Evolutionary conservation across 2,113 vertebrate species (phyloP).

Genomic region (Ovis canadensis): DNA sequence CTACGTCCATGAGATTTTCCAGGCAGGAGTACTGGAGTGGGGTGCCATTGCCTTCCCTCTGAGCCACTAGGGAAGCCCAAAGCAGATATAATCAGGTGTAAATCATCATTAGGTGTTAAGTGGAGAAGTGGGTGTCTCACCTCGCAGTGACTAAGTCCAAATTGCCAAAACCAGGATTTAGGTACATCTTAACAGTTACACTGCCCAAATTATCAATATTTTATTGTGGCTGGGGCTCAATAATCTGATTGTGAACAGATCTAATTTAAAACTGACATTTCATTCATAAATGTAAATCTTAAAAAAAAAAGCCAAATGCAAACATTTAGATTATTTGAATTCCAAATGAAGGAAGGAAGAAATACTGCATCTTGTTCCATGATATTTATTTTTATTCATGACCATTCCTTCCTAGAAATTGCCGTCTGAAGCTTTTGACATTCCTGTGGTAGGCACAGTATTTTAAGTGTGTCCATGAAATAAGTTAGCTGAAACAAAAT

Average conservation of each 20-base stretch:
- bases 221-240: not conserved
- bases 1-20: too few relatives aligned
- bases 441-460: not conserved
- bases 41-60: not conserved
- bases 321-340: constrained; percentile 21
- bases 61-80: not conserved
- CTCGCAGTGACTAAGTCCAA: not conserved
- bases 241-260: not conserved
- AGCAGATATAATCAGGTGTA: not conserved
- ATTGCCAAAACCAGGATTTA: not conserved
- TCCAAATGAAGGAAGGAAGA: constrained; percentile 19
- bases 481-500: constrained; percentile 50
- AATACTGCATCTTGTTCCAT: not conserved
- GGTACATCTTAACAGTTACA: not conserved
- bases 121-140: not conserved
- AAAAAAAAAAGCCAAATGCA: not conserved
- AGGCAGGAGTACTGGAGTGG: too few relatives aligned
- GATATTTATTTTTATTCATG: constrained; percentile 26
- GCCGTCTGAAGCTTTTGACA: constrained; percentile 19
- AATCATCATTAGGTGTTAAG: not conserved
- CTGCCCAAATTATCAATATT: not conserved
- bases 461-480: constrained; percentile 32
- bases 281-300: not conserved
- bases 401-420: constrained; percentile 29
- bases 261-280: constrained; percentile 22